Percentiles rank a stretch among this genome's conserved stretches.
These are phyloP conservation scores for Camponotus floridanus DNA, from an alignment of 1,140 invertebrate species.

Conservation along the genomic window DNA sequence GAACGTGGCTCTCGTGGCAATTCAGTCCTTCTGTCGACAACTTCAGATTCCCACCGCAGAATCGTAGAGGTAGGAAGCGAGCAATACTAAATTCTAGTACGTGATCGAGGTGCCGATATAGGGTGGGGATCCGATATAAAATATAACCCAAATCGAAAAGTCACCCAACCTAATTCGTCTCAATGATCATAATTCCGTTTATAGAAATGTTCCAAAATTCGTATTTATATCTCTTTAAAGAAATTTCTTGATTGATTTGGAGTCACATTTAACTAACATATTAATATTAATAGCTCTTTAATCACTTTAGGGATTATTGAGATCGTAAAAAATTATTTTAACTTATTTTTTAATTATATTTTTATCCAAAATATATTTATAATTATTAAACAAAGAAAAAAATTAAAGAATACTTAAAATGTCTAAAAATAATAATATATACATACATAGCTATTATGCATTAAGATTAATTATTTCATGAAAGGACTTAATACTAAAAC, in stretches of 20 bases:
- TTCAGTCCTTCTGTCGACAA: conserved; percentile 48
- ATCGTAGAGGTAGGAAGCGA: conserved; percentile 51
- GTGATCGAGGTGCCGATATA: conserved; percentile 45
- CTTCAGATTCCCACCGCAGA: conserved; percentile 46
- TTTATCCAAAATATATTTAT: no score
- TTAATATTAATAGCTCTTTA: background rate
- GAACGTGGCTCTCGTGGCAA: conserved; percentile 51
- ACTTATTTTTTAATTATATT: no score
- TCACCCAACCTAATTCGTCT: conserved; percentile 23
- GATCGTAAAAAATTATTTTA: no score
- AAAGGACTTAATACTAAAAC: no score
- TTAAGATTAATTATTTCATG: no score
- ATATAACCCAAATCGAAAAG: conserved; percentile 53
- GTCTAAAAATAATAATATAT: no score
- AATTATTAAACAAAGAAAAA: no score
- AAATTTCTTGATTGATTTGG: background rate
- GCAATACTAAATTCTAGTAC: conserved; percentile 70
- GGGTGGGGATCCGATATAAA: conserved; percentile 42
- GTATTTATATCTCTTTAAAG: no score
- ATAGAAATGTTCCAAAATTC: background rate
- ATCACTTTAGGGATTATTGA: no score
- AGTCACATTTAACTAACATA: background rate
- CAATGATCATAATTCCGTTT: background rate
- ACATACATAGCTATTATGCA: no score
- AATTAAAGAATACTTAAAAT: no score